These are phyloP conservation scores for Tragelaphus eurycerus DNA, from an alignment of 2,797 vertebrate genomes.

Conservation along the genomic window DNA sequence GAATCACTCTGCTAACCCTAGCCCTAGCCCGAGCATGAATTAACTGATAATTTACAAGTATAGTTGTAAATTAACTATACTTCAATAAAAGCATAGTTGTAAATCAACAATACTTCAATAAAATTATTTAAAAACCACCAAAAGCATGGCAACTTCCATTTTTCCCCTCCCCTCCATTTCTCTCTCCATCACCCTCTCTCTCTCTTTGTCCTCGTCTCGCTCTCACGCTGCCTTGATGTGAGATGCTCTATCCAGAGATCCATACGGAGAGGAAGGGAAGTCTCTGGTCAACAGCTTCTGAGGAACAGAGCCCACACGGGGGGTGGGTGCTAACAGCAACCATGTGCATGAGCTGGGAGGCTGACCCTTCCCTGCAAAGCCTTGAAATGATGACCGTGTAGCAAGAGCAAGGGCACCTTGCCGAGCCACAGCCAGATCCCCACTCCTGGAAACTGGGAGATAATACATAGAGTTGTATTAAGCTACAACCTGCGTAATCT, in stretches of 20 bases:
- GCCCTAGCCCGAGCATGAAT: neutral
- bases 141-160: neutral
- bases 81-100: neutral
- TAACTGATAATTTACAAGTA: neutral
- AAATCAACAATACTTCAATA: neutral
- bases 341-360: neutral
- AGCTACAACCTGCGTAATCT: neutral
- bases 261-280: neutral
- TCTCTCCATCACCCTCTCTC: neutral
- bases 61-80: neutral
- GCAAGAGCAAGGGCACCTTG: too few relatives aligned
- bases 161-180: accelerated
- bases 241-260: neutral
- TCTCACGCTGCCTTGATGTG: accelerated
- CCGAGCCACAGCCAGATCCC: neutral
- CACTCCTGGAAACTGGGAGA: neutral
- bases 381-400: neutral
- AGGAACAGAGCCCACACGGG: neutral
- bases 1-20: neutral
- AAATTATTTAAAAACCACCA: neutral
- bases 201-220: accelerated
- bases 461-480: too few relatives aligned
- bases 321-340: neutral
- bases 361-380: neutral
- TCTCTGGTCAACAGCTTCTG: neutral